Conservation (phyloP, 2,113 vertebrate species). For the Myotis lucifugus region DNA sequence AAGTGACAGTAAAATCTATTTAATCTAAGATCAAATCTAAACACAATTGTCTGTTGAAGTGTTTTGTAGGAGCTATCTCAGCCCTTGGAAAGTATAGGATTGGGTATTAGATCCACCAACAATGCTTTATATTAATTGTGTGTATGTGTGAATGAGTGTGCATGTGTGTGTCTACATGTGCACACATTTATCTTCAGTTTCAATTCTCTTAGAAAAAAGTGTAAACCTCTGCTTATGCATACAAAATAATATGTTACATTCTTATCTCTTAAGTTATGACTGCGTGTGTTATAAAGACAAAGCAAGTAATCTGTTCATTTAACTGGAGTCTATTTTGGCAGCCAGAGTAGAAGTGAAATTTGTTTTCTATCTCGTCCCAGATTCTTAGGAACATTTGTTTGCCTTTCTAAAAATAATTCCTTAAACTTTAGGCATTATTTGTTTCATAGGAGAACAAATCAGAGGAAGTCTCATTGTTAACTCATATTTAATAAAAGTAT, state of each 20-base stretch:
- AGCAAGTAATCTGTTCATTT: not conserved
- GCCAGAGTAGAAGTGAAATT: not conserved
- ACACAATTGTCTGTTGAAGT: not conserved
- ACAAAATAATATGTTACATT: not conserved
- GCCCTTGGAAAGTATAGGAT: not conserved
- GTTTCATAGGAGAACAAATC: not conserved
- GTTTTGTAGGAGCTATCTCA: not conserved
- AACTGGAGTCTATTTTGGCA: not conserved
- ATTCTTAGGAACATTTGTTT: not conserved
- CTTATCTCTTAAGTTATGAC: not conserved
- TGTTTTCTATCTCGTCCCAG: not conserved
- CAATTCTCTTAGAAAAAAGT: not conserved
- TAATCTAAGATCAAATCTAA: constrained; percentile 45
- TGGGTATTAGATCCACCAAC: not conserved
- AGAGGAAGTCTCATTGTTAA: not conserved
- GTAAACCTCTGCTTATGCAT: not conserved
- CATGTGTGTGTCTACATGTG: fast-evolving
- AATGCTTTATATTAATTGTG: not conserved
- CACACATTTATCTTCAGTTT: not conserved
- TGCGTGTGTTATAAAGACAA: not conserved
- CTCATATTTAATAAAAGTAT: not conserved
- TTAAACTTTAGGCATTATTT: not conserved
- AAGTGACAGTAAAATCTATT: constrained; percentile 49
- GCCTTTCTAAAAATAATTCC: not conserved
- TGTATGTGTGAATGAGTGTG: not conserved